Evolutionary conservation across 2,113 vertebrate species (phyloP).

Genomic region (Pygoscelis adeliae): DNA sequence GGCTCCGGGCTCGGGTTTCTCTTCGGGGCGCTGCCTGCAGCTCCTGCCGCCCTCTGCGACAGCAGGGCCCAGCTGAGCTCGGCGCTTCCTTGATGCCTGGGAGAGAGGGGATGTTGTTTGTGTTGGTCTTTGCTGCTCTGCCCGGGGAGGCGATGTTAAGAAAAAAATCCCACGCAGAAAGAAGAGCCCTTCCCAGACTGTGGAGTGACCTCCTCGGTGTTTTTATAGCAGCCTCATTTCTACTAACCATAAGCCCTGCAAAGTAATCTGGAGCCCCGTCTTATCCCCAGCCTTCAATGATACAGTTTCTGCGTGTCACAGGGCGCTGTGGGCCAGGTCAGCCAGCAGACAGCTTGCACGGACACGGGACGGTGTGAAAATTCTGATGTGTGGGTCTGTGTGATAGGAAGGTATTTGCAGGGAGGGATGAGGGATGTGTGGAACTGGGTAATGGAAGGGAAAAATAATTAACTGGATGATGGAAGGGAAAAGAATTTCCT

Average conservation of each 20-base stretch:
- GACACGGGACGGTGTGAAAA: accelerated
- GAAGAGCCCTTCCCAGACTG: not conserved
- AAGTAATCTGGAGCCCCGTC: accelerated
- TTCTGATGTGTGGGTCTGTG: accelerated
- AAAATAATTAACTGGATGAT: not conserved
- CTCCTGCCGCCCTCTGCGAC: too few species aligned
- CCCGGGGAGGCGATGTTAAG: not conserved
- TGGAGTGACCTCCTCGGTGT: too few species aligned
- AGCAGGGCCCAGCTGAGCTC: not conserved
- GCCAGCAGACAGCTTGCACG: not conserved
- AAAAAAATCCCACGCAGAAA: accelerated
- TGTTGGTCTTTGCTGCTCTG: not conserved
- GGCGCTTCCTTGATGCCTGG: not conserved
- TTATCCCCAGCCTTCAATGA: not conserved
- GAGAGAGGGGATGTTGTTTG: too few species aligned
- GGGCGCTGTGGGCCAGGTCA: not conserved
- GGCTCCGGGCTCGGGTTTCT: not conserved
- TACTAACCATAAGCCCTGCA: not conserved
- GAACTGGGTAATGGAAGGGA: not conserved
- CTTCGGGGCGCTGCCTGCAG: not conserved
- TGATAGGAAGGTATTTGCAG: not conserved
- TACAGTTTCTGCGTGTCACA: not conserved
- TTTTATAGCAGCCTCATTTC: not conserved
- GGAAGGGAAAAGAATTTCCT: not conserved
- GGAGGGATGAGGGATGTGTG: not conserved